Percentiles rank a stretch among this genome's conserved stretches.
Evolutionary conservation across 2,113 vertebrate genomes (phyloP).

Genomic region (Hyaena hyaena): DNA sequence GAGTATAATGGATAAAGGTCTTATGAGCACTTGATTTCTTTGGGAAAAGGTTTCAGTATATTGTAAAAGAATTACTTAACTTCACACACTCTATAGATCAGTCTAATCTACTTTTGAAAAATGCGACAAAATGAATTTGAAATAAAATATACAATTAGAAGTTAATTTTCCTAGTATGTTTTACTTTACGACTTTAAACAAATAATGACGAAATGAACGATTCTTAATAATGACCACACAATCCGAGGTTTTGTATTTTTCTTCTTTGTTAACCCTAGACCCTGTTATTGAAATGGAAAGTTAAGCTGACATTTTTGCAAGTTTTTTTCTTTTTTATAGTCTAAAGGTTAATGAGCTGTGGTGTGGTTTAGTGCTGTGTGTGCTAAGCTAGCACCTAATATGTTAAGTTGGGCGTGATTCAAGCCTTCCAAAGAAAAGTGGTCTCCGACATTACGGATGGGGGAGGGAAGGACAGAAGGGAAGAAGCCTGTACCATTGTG

Average conservation of each 20-base stretch:
- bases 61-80: not conserved
- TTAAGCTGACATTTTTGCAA: constrained; percentile 70
- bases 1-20: not conserved
- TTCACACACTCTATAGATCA: not conserved
- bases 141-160: not conserved
- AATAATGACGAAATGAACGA: constrained; percentile 17
- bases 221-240: constrained; percentile 53
- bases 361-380: constrained; percentile 73
- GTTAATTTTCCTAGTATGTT: not conserved
- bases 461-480: constrained; percentile 49
- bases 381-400: constrained; percentile 82
- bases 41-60: not conserved
- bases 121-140: not conserved
- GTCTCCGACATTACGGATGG: not conserved
- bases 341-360: constrained; percentile 82
- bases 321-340: constrained; percentile 70
- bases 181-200: constrained; percentile 13
- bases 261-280: constrained; percentile 67
- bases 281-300: constrained; percentile 76
- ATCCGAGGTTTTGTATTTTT: constrained; percentile 45
- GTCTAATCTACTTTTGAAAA: not conserved
- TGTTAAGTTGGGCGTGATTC: constrained; percentile 81
- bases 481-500: not conserved
- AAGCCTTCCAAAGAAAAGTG: constrained; percentile 57
- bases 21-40: not conserved